Evolutionary conservation across 2,888 invertebrate species (phyloP).

Genomic region (Napeogenes sylphis): DNA sequence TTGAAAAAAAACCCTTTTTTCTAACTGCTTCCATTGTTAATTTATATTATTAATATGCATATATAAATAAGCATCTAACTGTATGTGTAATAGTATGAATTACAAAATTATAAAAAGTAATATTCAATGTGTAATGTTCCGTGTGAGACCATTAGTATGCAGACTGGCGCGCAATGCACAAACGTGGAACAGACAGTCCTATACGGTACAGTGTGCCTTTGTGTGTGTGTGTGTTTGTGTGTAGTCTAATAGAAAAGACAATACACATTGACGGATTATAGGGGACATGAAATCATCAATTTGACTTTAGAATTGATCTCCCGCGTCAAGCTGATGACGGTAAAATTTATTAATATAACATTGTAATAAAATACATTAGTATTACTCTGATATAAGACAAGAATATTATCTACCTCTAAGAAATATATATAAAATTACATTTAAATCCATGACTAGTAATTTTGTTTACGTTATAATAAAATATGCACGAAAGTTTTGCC

Average conservation of each 20-base stretch:
- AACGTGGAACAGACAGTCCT: slow-evolving; percentile 12
- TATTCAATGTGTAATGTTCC: slow-evolving; percentile 18
- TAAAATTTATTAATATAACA: neutral
- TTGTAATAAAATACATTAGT: too few species aligned
- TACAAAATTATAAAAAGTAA: slow-evolving; percentile 17
- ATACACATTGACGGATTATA: slow-evolving; percentile 11
- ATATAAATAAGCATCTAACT: too few species aligned
- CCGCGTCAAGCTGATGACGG: neutral
- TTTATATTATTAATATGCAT: too few species aligned
- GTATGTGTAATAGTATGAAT: slow-evolving; percentile 7
- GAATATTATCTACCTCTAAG: neutral
- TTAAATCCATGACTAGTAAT: neutral
- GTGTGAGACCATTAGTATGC: slow-evolving; percentile 26
- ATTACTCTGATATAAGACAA: too few species aligned
- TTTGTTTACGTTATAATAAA: slow-evolving; percentile 14
- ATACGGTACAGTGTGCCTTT: slow-evolving; percentile 13
- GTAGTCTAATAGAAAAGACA: slow-evolving; percentile 17
- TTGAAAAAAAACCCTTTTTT: too few species aligned
- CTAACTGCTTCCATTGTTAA: too few species aligned
- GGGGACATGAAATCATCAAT: slow-evolving; percentile 2
- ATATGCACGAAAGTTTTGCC: slow-evolving; percentile 20
- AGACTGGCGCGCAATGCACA: slow-evolving; percentile 17
- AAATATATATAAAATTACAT: neutral
- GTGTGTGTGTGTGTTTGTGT: slow-evolving; percentile 8
- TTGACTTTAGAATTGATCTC: neutral